These are phyloP conservation scores for Chaetorhynchus papuensis DNA, from an alignment of 2,113 vertebrate species.

Conservation along the genomic window DNA sequence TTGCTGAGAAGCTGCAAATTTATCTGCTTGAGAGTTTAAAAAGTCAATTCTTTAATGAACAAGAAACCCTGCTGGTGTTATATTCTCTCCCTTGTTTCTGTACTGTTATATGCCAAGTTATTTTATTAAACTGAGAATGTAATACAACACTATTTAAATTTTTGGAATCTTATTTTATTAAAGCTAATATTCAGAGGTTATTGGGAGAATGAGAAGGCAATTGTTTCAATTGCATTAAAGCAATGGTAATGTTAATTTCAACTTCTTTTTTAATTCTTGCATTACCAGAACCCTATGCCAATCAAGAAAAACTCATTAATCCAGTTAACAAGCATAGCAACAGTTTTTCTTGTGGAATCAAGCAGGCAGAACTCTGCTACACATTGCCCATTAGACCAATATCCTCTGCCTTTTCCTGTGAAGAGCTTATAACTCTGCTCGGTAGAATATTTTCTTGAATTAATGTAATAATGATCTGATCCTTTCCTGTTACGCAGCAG, in stretches of 20 bases:
- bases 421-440: background rate
- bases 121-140: conserved; percentile 54
- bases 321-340: conserved; percentile 27
- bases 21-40: conserved; percentile 22
- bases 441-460: background rate
- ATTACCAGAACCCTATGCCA: conserved; percentile 7
- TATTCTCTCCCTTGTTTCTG: conserved; percentile 22
- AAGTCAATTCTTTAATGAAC: conserved; percentile 51
- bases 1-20: conserved; percentile 34
- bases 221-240: conserved; percentile 35
- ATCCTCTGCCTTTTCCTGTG: background rate
- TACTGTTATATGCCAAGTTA: background rate
- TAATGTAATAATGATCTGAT: background rate
- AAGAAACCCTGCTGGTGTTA: conserved; percentile 25
- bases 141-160: conserved; percentile 36
- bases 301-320: conserved; percentile 54
- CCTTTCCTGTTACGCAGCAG: background rate
- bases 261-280: conserved; percentile 23
- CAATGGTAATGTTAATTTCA: background rate
- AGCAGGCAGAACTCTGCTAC: conserved; percentile 1
- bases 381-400: background rate
- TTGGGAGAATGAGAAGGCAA: conserved; percentile 17
- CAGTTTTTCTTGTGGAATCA: conserved; percentile 51
- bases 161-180: conserved; percentile 38
- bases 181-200: conserved; percentile 15